phyloP scores from a whole-genome alignment of 2,888 invertebrate species.

The Prosapia bicincta region DNA sequence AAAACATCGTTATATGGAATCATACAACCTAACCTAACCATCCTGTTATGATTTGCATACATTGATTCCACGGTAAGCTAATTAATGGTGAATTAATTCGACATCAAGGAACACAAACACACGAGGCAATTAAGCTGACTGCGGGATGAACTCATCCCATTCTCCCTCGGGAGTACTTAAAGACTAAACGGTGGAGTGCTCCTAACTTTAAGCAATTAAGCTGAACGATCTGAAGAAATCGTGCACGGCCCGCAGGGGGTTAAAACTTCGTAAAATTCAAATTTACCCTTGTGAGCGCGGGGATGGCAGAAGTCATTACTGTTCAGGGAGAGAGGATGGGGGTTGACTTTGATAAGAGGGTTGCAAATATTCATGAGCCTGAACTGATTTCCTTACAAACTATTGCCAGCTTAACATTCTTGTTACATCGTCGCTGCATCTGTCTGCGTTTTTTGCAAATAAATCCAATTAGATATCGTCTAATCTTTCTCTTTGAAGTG shows the following conservation, averaged over 20 bases:
- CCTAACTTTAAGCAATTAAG: background rate
- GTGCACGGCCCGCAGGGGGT: background rate
- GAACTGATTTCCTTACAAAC: background rate
- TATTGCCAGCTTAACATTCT: no score
- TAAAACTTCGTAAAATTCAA: constrained; percentile 2
- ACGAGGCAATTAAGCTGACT: background rate
- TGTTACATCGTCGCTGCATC: no score
- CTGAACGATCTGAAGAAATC: background rate
- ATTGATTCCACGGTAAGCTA: background rate
- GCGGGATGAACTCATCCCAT: background rate
- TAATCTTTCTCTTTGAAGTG: no score
- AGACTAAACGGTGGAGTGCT: background rate
- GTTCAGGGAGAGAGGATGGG: background rate
- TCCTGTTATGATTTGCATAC: no score
- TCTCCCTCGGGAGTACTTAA: background rate
- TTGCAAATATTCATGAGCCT: background rate
- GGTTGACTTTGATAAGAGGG: background rate
- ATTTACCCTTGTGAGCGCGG: background rate
- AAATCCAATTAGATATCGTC: no score
- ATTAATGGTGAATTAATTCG: background rate
- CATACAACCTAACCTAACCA: no score
- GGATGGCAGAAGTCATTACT: background rate
- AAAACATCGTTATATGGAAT: no score
- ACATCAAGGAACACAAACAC: background rate
- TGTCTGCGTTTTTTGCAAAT: no score